phyloP scores from a whole-genome alignment of 2,797 vertebrate species.

The Tadarida brasiliensis region DNA sequence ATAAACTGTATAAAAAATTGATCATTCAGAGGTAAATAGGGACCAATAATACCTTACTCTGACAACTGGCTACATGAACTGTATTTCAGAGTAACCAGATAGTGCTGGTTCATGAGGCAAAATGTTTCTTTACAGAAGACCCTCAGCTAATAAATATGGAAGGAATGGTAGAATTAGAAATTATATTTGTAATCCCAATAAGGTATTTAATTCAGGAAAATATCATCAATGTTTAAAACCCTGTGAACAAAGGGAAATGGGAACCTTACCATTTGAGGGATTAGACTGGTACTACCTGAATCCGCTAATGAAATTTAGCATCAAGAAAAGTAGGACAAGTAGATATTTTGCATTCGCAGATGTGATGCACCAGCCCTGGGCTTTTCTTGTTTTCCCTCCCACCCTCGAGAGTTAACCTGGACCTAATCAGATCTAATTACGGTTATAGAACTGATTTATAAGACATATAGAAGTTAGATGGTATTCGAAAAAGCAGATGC shows the following conservation, averaged over 20 bases:
- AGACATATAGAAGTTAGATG: not conserved
- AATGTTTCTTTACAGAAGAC: not conserved
- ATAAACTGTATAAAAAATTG: not conserved
- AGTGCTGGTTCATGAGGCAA: not conserved
- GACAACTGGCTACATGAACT: not conserved
- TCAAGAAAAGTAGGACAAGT: not conserved
- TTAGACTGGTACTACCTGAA: not conserved
- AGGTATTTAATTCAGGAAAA: conserved; percentile 40
- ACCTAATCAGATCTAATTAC: not conserved
- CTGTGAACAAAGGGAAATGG: not conserved
- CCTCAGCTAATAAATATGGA: not conserved
- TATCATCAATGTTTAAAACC: not conserved
- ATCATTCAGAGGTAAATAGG: not conserved
- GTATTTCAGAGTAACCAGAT: not conserved
- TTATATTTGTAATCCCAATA: not conserved
- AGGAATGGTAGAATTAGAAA: conserved; percentile 8
- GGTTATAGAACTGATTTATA: not conserved
- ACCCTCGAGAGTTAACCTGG: not conserved
- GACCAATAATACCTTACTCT: not conserved
- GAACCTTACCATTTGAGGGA: not conserved
- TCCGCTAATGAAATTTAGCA: not conserved
- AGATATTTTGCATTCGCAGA: not conserved
- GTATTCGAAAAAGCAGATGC: not conserved
- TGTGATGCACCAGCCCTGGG: not conserved
- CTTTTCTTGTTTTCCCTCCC: not conserved